Evolutionary conservation across 2,113 vertebrate species (phyloP), one percentile per base, ranked within the genome.

Genomic region (Gymnogyps californianus): DNA sequence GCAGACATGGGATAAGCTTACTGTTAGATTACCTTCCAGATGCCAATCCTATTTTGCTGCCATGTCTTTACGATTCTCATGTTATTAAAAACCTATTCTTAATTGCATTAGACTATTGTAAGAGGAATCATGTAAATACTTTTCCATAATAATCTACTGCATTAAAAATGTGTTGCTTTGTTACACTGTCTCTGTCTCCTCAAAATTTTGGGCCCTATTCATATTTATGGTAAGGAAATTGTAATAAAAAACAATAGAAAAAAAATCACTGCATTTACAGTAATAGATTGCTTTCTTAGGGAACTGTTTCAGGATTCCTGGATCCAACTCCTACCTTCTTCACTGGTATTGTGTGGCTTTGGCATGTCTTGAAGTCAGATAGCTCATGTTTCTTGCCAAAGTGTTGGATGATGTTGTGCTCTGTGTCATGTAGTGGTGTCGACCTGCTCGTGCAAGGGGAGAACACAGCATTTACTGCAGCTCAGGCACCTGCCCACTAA

Each of bases 401-500:
- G 24, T 15, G 3, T n/a, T 0, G 0, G 9, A 15, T 20, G 31
- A 13, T 67, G 11, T 1, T 83, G 36, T 18, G 6, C 10, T 52
- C 49, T 42, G 4, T 42, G 26, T 42, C 12, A 18, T 0, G 1
- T 19, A n/a, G 17, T 12, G 9, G 24, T 32, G 17, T 16, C 18
- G 46, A 3, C 12, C 20, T 42, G 29, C 26, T 58, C 1, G 0
- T 55, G 19, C 22, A 38, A 38, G 8, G 6, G 31, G 19, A 84
- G 16, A 32, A 31, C 40, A n/a, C 16, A 40, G 15, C 3, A 6
- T 52, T 85, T 59, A 22, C 34, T 55, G 36, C 15, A 59, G 13
- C 36, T 61, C 40, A 38, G 29, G 18, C 17, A 51, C 9, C 12
- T 44, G 24, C 5, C 15, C 10, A 8, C 8, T 29, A 21, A 66